Conservation (phyloP, 2,888 invertebrate species). For the Megastigmus dorsalis region DNA sequence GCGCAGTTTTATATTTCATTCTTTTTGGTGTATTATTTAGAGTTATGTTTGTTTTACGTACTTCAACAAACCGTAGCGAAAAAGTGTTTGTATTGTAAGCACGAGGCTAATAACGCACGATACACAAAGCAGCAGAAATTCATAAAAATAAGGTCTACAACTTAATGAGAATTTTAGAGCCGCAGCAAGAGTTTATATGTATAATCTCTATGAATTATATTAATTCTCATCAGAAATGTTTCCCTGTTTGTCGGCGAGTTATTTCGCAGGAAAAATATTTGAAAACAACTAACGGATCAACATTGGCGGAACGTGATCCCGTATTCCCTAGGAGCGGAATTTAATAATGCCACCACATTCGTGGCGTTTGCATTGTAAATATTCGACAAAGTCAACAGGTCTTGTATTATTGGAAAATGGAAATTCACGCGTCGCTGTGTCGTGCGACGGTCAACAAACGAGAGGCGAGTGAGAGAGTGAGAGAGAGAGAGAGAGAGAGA, state of each 20-base stretch:
- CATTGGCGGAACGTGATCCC: not conserved
- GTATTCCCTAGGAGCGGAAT: slow-evolving; percentile 24
- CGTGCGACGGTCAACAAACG: slow-evolving; percentile 31
- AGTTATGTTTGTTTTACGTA: too few species aligned
- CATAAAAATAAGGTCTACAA: too few species aligned
- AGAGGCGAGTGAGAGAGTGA: too few species aligned
- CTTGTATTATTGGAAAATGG: slow-evolving; percentile 50
- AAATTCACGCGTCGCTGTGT: slow-evolving; percentile 29
- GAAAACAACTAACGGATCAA: slow-evolving; percentile 14
- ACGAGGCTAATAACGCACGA: too few species aligned
- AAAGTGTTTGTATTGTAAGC: too few species aligned
- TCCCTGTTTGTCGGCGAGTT: not conserved
- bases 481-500: slow-evolving; percentile 9
- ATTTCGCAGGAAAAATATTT: slow-evolving; percentile 31
- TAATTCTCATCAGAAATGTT: slow-evolving; percentile 24
- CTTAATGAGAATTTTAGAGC: too few species aligned
- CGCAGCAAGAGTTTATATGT: too few species aligned
- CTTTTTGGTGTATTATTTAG: too few species aligned
- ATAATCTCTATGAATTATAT: too few species aligned
- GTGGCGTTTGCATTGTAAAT: slow-evolving; percentile 49
- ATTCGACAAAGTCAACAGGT: slow-evolving; percentile 50
- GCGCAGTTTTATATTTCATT: too few species aligned
- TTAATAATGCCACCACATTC: slow-evolving; percentile 45
- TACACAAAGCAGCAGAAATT: too few species aligned
- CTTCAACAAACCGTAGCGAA: too few species aligned